Base-by-base conservation (phyloP, 2,797 vertebrate genomes). In the Cuniculus paca region DNA sequence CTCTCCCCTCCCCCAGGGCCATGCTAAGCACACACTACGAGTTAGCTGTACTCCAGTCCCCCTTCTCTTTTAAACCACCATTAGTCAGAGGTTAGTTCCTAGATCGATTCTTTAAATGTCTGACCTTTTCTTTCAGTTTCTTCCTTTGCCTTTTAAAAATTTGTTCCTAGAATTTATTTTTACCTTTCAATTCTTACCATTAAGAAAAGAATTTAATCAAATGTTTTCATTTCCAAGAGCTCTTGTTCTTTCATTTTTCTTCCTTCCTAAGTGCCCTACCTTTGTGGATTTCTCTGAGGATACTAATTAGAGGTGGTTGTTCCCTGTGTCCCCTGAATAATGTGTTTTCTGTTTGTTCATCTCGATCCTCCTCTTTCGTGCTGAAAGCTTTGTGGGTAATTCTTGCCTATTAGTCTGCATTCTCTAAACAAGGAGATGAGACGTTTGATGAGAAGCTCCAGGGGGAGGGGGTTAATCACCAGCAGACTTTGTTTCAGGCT, bases 131-230 rank as follows among this genome's bases (percentile, higher is more conserved):
- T 79, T 56, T 52, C 61, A 45, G 4, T 42, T 6, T 45, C 24
- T 45, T 93, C 60, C 50, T 83, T 90, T 56, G 56, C 26, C 61
- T 87, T 89, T 70, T 28, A 14, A 77, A 77, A n/a, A 54, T n/a
- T 83, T 65, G 10, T 68, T 70, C 68, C 52, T 20, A 48, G 68
- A 88, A 45, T 58, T 81, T 16, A 78, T 39, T 39, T 78, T 61
- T 74, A 87, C 86, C 77, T 94, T 88, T 65, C n/a, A 90, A 6
- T 58, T 50, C 28, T 94, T 60, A 90, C 72, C 50, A 12, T 36
- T 68, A 48, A 77, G 19, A 88, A 91, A 61, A 70, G 54, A 34
- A 9, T 48, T 42, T 85, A 58, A 92, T 95, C 50, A 84, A 80
- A 68, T 63, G 28, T n/a, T 48, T 85, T 78, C 36, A 24, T 94